These are phyloP conservation scores for Axea sp. DNA, from an alignment of 2,888 invertebrate species.

Conservation along the genomic window DNA sequence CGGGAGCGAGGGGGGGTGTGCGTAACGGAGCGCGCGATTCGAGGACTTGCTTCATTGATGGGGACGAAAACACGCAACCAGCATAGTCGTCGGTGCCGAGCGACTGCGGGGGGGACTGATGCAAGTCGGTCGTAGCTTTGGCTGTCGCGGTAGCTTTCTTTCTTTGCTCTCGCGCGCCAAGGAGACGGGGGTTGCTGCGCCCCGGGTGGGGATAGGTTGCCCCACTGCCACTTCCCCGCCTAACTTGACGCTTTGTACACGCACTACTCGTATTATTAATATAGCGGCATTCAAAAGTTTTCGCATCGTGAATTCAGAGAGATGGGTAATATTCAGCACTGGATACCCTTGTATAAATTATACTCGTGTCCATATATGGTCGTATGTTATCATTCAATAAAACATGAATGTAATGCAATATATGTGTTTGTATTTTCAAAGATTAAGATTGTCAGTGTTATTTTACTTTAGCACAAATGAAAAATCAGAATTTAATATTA, in stretches of 20 bases:
- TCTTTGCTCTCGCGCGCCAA: constrained; percentile 39
- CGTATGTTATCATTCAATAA: too few species aligned
- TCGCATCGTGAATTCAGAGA: too few species aligned
- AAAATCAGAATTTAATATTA: too few species aligned
- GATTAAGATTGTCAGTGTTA: too few species aligned
- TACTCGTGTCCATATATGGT: too few species aligned
- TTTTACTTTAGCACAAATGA: too few species aligned
- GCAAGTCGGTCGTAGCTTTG: constrained; percentile 31
- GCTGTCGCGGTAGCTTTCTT: constrained; percentile 25
- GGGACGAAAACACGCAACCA: constrained; percentile 2
- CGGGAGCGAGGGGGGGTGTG: too few species aligned
- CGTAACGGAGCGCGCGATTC: too few species aligned
- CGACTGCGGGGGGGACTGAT: constrained; percentile 29
- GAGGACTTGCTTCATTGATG: constrained; percentile 12
- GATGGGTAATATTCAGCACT: too few species aligned
- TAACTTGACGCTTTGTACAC: constrained; percentile 10
- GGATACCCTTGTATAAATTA: too few species aligned
- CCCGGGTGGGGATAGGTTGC: constrained; percentile 18
- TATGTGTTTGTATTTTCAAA: too few species aligned
- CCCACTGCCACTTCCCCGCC: constrained; percentile 20
- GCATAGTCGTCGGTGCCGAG: constrained; percentile 16
- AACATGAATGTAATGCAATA: too few species aligned
- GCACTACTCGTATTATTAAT: constrained; percentile 13
- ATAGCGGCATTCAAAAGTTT: constrained; percentile 7
- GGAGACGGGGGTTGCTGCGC: constrained; percentile 30